phyloP scores from a whole-genome alignment of 1,140 invertebrate genomes.

The Adelges cooleyi region DNA sequence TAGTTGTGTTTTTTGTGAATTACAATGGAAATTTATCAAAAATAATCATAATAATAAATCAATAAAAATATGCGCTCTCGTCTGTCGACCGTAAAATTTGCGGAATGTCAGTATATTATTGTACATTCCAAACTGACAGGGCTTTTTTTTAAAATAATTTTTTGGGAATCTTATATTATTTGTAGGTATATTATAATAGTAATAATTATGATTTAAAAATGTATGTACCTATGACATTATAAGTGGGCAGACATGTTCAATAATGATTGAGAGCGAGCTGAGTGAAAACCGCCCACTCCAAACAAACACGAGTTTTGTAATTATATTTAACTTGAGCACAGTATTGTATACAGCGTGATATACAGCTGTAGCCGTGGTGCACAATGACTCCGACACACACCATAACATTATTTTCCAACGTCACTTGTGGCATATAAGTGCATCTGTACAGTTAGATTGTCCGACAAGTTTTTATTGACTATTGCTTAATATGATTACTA shows the following conservation, averaged over 20 bases:
- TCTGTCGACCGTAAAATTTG: constrained; percentile 4
- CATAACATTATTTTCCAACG: not conserved
- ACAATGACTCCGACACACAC: constrained; percentile 7
- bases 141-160: constrained; percentile 2
- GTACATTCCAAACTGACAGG: not conserved
- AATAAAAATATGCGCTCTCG: not conserved
- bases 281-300: not conserved
- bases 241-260: constrained; percentile 25
- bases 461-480: not conserved
- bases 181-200: not conserved
- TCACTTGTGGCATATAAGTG: not conserved
- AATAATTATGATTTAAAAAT: constrained; percentile 10
- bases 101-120: constrained; percentile 18
- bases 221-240: constrained; percentile 7
- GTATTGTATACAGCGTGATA: not conserved
- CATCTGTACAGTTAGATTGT: not conserved
- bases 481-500: no score
- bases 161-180: not conserved
- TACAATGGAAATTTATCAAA: constrained; percentile 1
- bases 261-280: constrained; percentile 21
- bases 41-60: constrained; percentile 2
- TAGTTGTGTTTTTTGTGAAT: not conserved
- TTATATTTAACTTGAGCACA: constrained; percentile 4
- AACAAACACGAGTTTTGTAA: constrained; percentile 1
- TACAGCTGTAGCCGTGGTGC: constrained; percentile 1